Evolutionary conservation across 2,113 vertebrate genomes (phyloP).

Genomic region (Nestor notabilis): DNA sequence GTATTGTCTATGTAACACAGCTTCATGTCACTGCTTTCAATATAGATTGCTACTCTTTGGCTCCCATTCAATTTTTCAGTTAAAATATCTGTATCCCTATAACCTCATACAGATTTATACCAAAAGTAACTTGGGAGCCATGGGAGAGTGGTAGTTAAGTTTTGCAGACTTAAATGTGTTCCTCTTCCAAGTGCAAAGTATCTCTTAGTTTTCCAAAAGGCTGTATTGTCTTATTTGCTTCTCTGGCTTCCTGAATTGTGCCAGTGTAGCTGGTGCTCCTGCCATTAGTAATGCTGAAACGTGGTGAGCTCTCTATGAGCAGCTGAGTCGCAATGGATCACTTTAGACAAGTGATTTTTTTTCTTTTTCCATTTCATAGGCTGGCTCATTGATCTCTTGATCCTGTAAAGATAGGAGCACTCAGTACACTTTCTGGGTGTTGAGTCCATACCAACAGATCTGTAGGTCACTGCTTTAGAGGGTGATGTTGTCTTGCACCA

Average conservation of each 20-base stretch:
- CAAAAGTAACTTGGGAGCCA: not conserved
- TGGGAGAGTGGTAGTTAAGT: not conserved
- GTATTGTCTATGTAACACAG: not conserved
- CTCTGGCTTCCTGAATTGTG: not conserved
- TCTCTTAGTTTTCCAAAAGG: not conserved
- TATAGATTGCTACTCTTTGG: not conserved
- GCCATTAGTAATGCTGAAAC: not conserved
- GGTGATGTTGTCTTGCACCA: slow-evolving; percentile 38
- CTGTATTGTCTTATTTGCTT: not conserved
- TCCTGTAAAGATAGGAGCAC: slow-evolving; percentile 15
- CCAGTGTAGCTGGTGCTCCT: not conserved
- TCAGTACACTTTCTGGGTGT: slow-evolving; percentile 18
- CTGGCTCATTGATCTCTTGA: not conserved
- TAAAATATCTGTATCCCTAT: not conserved
- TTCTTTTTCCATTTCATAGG: slow-evolving; percentile 47
- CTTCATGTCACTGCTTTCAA: not conserved
- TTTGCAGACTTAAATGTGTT: not conserved
- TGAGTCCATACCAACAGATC: not conserved
- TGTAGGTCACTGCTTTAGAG: slow-evolving; percentile 39
- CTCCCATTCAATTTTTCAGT: not conserved
- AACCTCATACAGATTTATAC: not conserved
- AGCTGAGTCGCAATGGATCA: not conserved
- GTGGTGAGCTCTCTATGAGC: not conserved
- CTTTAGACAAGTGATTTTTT: slow-evolving; percentile 18
- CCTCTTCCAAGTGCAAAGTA: not conserved